phyloP scores from a whole-genome alignment of 2,888 invertebrate genomes.

The Esperia sulphurella region DNA sequence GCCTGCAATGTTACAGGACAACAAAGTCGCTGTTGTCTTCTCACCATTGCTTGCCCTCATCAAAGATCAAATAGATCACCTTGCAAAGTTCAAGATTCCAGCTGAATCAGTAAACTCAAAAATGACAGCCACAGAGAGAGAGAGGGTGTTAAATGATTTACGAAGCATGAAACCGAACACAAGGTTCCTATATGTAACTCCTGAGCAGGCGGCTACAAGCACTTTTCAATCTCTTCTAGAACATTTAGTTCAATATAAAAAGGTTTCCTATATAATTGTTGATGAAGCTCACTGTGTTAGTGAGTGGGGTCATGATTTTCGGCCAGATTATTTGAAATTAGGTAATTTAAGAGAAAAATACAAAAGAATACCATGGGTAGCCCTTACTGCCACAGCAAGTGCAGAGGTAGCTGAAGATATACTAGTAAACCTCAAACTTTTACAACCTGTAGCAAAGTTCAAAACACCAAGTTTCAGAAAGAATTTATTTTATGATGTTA shows the following conservation, averaged over 20 bases:
- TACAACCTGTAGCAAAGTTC: slow-evolving; percentile 85
- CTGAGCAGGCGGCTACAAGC: slow-evolving; percentile 94
- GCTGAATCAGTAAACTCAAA: slow-evolving; percentile 97
- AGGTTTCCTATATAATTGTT: slow-evolving; percentile 93
- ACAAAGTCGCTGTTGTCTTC: slow-evolving; percentile 94
- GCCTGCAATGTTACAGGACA: slow-evolving; percentile 90
- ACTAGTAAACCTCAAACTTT: slow-evolving; percentile 83
- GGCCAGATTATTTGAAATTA: slow-evolving; percentile 95
- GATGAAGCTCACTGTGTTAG: slow-evolving; percentile 99
- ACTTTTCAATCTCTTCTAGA: slow-evolving; percentile 84
- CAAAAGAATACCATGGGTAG: slow-evolving; percentile 89
- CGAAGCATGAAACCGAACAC: slow-evolving; percentile 85
- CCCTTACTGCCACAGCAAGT: slow-evolving; percentile 96
- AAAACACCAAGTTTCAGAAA: slow-evolving; percentile 93
- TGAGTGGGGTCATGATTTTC: slow-evolving; percentile 99
- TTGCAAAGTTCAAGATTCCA: slow-evolving; percentile 86
- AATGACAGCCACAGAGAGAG: slow-evolving; percentile 87
- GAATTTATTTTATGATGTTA: slow-evolving; percentile 97
- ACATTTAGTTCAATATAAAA: slow-evolving; percentile 85
- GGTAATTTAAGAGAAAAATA: slow-evolving; percentile 80
- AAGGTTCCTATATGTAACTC: slow-evolving; percentile 95
- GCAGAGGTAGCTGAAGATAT: slow-evolving; percentile 90
- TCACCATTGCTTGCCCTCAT: slow-evolving; percentile 98
- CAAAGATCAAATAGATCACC: slow-evolving; percentile 96
- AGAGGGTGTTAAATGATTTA: slow-evolving; percentile 88